Conservation (phyloP, 1,140 invertebrate genomes). For the Drosophila miranda region DNA sequence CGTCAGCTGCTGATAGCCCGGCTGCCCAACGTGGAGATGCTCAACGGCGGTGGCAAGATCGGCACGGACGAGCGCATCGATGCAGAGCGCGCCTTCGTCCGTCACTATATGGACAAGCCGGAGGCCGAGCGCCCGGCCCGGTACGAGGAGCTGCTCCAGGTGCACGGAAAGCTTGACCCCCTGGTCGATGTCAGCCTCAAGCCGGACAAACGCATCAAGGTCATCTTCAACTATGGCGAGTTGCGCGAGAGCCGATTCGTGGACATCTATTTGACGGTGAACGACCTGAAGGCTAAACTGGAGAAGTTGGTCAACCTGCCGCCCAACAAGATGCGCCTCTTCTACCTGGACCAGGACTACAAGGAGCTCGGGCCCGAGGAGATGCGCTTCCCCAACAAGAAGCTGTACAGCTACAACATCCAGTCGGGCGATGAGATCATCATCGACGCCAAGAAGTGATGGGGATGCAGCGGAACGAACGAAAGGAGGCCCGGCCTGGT, state of each 20-base stretch:
- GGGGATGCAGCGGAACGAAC: too few relatives aligned
- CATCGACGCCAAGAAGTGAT: constrained; percentile 88
- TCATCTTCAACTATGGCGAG: constrained; percentile 90
- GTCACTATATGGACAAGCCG: constrained; percentile 94
- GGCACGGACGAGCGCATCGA: constrained; percentile 92
- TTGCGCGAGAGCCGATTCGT: constrained; percentile 88
- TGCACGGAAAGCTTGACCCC: constrained; percentile 94
- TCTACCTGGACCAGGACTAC: constrained; percentile 91
- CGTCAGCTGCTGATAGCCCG: constrained; percentile 93
- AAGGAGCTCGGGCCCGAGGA: constrained; percentile 91
- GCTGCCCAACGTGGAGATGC: constrained; percentile 90
- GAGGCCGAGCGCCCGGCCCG: constrained; percentile 90
- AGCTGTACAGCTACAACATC: constrained; percentile 95
- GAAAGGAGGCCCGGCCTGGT: constrained; percentile 30
- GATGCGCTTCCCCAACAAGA: constrained; percentile 93
- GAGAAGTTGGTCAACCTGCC: constrained; percentile 91
- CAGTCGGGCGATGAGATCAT: constrained; percentile 95
- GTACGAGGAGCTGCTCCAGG: constrained; percentile 90
- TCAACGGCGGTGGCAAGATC: constrained; percentile 95
- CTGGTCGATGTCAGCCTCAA: constrained; percentile 92
- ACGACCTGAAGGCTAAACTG: constrained; percentile 90
- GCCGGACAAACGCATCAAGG: constrained; percentile 93
- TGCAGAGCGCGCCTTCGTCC: constrained; percentile 95
- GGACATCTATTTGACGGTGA: constrained; percentile 89
- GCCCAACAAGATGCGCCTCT: constrained; percentile 91